These are phyloP conservation scores for Solenodon paradoxus DNA, from an alignment of 2,113 vertebrate genomes.

Conservation along the genomic window DNA sequence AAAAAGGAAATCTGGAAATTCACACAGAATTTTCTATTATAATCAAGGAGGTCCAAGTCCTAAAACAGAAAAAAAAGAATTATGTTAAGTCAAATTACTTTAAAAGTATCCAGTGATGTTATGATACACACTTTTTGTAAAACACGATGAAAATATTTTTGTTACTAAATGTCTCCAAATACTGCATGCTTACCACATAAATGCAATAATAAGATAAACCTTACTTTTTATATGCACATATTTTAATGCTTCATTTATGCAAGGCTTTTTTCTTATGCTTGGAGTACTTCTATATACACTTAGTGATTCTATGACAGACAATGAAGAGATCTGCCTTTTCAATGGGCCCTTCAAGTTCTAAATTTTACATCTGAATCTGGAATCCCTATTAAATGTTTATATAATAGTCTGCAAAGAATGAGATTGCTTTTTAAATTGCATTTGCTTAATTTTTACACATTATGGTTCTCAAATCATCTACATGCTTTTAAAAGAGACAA, in stretches of 20 bases:
- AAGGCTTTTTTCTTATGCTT: neutral
- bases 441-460: slow-evolving; percentile 24
- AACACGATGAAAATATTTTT: too few relatives aligned
- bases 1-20: slow-evolving; percentile 36
- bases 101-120: neutral
- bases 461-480: neutral
- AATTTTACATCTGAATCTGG: neutral
- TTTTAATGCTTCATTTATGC: neutral
- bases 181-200: too few relatives aligned
- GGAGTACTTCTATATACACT: neutral
- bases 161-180: too few relatives aligned
- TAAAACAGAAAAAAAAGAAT: slow-evolving; percentile 51
- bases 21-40: neutral
- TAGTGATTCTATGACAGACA: neutral
- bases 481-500: neutral
- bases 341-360: neutral
- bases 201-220: too few relatives aligned
- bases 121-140: too few relatives aligned
- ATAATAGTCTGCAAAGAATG: neutral
- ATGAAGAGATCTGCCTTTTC: neutral
- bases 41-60: slow-evolving; percentile 43
- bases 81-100: neutral
- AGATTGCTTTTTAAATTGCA: neutral
- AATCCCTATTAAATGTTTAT: slow-evolving; percentile 17
- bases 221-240: too few relatives aligned